Conservation (phyloP, 2,888 invertebrate genomes). For the Pasiphila rectangulata region DNA sequence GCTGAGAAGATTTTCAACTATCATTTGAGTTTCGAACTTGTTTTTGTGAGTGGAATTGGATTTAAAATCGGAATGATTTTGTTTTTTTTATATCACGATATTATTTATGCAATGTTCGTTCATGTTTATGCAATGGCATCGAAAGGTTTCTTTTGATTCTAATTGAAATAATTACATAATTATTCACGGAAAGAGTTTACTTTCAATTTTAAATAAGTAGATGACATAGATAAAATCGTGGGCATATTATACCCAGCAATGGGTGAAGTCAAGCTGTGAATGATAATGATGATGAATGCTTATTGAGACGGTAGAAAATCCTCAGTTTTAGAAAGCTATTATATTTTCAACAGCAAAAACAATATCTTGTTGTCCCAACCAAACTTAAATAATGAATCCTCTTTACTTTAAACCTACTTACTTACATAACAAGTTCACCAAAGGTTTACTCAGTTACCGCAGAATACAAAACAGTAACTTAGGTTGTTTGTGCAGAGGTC, state of each 20-base stretch:
- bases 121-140: too few relatives aligned
- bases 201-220: too few relatives aligned
- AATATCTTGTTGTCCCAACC: too few relatives aligned
- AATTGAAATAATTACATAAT: not conserved
- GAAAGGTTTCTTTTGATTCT: too few relatives aligned
- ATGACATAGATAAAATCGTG: too few relatives aligned
- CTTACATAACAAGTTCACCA: not conserved
- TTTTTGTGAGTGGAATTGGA: not conserved
- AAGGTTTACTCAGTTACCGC: slow-evolving; percentile 10
- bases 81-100: not conserved
- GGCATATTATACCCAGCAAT: too few relatives aligned
- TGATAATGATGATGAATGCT: too few relatives aligned
- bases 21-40: slow-evolving; percentile 8
- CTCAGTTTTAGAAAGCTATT: too few relatives aligned
- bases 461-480: slow-evolving; percentile 8
- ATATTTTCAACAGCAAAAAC: too few relatives aligned
- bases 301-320: too few relatives aligned
- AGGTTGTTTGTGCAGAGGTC: slow-evolving; percentile 29
- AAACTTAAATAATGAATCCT: not conserved
- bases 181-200: too few relatives aligned
- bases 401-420: not conserved
- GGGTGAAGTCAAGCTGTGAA: too few relatives aligned
- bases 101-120: not conserved
- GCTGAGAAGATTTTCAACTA: slow-evolving; percentile 27
- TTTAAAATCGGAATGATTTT: not conserved